phyloP scores from a whole-genome alignment of 2,797 vertebrate genomes.

The Acipenser transmontanus region DNA sequence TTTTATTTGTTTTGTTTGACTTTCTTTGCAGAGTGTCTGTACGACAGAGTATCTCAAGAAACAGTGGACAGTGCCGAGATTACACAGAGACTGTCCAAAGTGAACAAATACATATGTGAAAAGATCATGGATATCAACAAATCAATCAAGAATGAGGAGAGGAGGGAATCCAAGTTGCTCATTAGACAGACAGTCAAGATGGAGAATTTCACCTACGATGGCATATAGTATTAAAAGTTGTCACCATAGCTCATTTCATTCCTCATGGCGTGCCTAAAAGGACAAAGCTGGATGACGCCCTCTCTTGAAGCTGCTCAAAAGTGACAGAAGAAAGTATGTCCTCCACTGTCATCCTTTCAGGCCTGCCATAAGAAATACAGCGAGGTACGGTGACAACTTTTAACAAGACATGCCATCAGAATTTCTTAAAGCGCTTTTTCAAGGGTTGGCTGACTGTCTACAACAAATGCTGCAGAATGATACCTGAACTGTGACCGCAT shows the following conservation, averaged over 20 bases:
- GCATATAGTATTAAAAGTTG: conserved; percentile 59
- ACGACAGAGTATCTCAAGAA: conserved; percentile 98
- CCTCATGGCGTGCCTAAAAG: conserved; percentile 41
- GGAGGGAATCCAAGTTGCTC: conserved; percentile 89
- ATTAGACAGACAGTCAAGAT: conserved; percentile 76
- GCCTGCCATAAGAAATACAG: conserved; percentile 48
- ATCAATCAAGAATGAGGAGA: conserved; percentile 98
- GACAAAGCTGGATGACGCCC: conserved; percentile 31
- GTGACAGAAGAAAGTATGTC: conserved; percentile 29
- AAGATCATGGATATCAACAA: conserved; percentile 99
- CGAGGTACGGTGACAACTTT: conserved; percentile 59
- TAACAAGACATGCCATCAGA: conserved; percentile 58
- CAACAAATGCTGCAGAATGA: conserved; percentile 63
- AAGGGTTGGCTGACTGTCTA: conserved; percentile 56
- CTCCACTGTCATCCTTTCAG: conserved; percentile 38
- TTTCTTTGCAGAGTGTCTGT: conserved; percentile 83
- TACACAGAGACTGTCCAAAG: conserved; percentile 98
- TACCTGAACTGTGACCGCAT: conserved; percentile 70
- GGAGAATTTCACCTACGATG: conserved; percentile 72
- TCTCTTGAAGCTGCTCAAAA: conserved; percentile 19
- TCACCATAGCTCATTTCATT: conserved; percentile 36
- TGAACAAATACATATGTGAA: conserved; percentile 99
- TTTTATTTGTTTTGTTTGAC: conserved; percentile 35
- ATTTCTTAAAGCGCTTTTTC: conserved; percentile 44
- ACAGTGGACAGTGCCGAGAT: conserved; percentile 96